These are phyloP conservation scores for Paramormyrops hopkinsi DNA, from an alignment of 2,797 vertebrate species.

Conservation along the genomic window DNA sequence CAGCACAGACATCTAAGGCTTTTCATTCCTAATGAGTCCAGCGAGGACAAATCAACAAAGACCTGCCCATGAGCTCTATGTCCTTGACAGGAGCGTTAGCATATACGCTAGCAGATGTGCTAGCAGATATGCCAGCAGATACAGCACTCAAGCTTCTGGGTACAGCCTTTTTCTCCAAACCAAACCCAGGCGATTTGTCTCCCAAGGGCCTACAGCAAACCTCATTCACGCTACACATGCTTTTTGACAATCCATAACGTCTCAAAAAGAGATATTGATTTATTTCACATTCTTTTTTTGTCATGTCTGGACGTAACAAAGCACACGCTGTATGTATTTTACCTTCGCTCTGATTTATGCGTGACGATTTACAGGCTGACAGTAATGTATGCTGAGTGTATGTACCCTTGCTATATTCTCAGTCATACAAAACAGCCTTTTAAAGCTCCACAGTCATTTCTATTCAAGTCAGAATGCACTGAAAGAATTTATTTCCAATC, in stretches of 20 bases:
- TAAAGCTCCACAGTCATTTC: neutral
- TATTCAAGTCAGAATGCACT: neutral
- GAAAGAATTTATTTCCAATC: neutral
- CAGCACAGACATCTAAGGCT: neutral
- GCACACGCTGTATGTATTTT: neutral
- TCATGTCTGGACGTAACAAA: neutral
- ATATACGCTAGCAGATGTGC: neutral
- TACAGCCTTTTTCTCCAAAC: neutral
- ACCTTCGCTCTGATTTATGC: neutral
- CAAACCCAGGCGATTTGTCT: neutral
- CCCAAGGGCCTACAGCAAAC: neutral
- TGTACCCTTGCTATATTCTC: neutral
- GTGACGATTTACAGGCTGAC: neutral
- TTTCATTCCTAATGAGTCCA: neutral
- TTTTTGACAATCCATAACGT: neutral
- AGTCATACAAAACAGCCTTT: neutral
- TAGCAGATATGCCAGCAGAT: neutral
- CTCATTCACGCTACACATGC: neutral
- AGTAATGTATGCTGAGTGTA: slow-evolving; percentile 1
- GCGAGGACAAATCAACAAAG: neutral
- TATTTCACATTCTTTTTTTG: neutral
- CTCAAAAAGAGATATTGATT: neutral
- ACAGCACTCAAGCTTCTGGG: neutral
- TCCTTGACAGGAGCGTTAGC: neutral
- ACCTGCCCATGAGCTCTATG: neutral